Evolutionary conservation across 2,113 vertebrate species (phyloP), one percentile per base, ranked within the genome.

Genomic region (Fulmarus glacialis): DNA sequence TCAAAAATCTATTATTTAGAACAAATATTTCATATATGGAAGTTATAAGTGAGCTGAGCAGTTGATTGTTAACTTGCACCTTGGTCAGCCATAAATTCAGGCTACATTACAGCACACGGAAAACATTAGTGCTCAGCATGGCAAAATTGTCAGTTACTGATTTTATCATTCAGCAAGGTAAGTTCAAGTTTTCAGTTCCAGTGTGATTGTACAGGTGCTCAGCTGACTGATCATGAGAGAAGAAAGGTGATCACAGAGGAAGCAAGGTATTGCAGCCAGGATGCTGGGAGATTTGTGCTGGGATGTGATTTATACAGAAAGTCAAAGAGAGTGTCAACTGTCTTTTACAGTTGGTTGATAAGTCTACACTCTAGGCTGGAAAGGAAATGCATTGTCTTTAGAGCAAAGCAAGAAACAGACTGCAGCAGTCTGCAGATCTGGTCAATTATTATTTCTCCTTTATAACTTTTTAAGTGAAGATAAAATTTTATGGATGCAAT

Each of bases 1-100:
- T 45, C 91, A 23, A 95, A 97, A 96, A 93, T 81, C 45, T 91
- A 43, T 94, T 85, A 43, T 95, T 94, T 91, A 47, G 64, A 96
- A 74, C 36, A 96, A 90, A 40, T 89, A 93, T 63, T 95, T 96
- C 19, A 34, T 87, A 89, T 59, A 63, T 24, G 19, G 16, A 92
- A 60, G 40, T 73, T 90, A 16, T 67, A 80, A 70, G 52, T 70
- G 85, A 94, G 56, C 56, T 79, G 50, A 95, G 45, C 42, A 93
- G 15, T 50, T 92, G 77, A 7, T 62, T 94, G 32, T 95, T 96
- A 85, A 42, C 45, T 87, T 86, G 47, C 9, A 60, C 58, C 78
- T 89, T 87, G 34, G n/a, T 58, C 82, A 79, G 23, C 20, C 30
- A 16, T 78, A 62, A 92, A 86, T 95, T 81, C 74, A 86, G 56